These are phyloP conservation scores for Poecilia velifera DNA, from an alignment of 2,797 vertebrate species.

Conservation along the genomic window DNA sequence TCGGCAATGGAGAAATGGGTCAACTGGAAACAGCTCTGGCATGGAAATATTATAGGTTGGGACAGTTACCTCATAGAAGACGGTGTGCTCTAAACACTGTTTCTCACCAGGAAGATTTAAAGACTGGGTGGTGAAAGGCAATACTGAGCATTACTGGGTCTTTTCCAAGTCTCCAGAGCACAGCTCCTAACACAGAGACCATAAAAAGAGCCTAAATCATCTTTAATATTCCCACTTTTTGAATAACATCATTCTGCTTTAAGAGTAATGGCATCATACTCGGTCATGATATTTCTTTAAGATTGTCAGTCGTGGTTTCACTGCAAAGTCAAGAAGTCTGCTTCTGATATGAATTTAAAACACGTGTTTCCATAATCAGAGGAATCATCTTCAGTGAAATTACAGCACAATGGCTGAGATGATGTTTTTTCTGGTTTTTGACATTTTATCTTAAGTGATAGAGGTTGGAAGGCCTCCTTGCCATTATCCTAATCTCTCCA, in stretches of 20 bases:
- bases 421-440: background rate
- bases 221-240: slow-evolving; percentile 20
- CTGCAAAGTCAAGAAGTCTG: slow-evolving; percentile 10
- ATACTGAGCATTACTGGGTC: slow-evolving; percentile 21
- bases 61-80: slow-evolving; percentile 67
- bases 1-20: slow-evolving; percentile 74
- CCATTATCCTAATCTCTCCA: background rate
- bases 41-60: slow-evolving; percentile 70
- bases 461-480: background rate
- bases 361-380: background rate
- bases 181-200: slow-evolving; percentile 18
- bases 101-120: slow-evolving; percentile 48
- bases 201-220: background rate
- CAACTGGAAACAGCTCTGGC: slow-evolving; percentile 77
- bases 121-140: slow-evolving; percentile 34
- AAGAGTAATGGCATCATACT: background rate
- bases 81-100: slow-evolving; percentile 66
- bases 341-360: background rate
- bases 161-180: slow-evolving; percentile 23
- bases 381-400: background rate
- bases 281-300: slow-evolving; percentile 17
- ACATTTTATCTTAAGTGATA: background rate
- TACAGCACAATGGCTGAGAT: background rate
- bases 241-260: slow-evolving; percentile 3
- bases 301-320: slow-evolving; percentile 28